These are phyloP conservation scores for Microtus richardsoni DNA, from an alignment of 2,113 vertebrate species.

Conservation along the genomic window DNA sequence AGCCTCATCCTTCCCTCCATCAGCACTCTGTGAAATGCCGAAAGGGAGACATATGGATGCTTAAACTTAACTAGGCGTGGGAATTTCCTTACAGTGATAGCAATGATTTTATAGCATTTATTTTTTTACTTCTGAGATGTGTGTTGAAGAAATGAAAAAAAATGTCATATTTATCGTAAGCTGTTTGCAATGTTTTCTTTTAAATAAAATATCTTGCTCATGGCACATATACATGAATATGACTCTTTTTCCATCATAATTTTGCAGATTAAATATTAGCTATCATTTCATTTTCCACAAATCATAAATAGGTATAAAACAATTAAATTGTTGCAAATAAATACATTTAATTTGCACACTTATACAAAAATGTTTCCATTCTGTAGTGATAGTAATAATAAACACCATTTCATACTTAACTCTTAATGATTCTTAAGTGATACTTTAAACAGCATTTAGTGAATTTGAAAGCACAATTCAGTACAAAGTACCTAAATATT, in stretches of 20 bases:
- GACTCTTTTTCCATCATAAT: not conserved
- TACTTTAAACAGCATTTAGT: not conserved
- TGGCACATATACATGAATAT: not conserved
- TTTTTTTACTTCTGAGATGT: constrained; percentile 46
- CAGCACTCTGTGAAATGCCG: constrained; percentile 67
- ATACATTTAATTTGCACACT: not conserved
- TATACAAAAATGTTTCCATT: not conserved
- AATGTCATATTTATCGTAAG: constrained; percentile 65
- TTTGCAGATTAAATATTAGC: not conserved
- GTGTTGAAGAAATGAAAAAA: constrained; percentile 58
- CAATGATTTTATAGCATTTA: constrained; percentile 60
- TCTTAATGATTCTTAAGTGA: not conserved
- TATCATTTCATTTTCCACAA: not conserved
- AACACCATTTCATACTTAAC: not conserved
- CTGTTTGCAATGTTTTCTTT: constrained; percentile 66
- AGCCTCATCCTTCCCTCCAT: constrained; percentile 53
- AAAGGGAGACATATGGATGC: constrained; percentile 73
- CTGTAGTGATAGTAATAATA: not conserved
- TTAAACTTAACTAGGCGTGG: constrained; percentile 67
- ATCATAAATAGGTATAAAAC: not conserved
- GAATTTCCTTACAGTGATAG: constrained; percentile 70
- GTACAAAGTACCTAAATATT: not conserved
- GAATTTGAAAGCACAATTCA: not conserved
- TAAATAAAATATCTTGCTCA: not conserved
- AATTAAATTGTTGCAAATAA: not conserved